Evolutionary conservation across 2,113 vertebrate genomes (phyloP), one percentile per base, ranked within the genome.

Genomic region (Trematomus loennbergii): DNA sequence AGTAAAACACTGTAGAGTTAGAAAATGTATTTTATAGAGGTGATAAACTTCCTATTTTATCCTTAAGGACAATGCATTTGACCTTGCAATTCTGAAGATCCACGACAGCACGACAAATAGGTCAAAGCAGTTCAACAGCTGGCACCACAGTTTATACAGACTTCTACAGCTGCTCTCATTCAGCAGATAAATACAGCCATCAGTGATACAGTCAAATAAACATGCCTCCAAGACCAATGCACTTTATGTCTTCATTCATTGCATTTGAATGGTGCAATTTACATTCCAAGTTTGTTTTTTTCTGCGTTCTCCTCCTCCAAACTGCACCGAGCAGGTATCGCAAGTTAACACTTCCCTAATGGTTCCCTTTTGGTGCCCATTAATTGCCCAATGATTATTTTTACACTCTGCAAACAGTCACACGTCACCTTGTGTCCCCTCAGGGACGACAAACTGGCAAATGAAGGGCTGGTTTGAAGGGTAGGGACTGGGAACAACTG

Each of bases 281-380:
- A 77, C 84, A 84, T 90, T 85, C 75, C n/a, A 78, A 63, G 75
- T 86, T 85, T 86, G 89, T 88, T 87, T 80, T 72, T 76, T 60
- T 65, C 46, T 1, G 7, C 17, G 53, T 43, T 59, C 54, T 65
- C 73, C 81, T 33, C 74, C 87, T 61, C 60, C 9, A 3, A 50
- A 1, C 49, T 46, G 67, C 78, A 59, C 64, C 58, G 53, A 45
- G 63, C 40, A 68, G 78, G 78, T 81, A 73, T 76, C 61, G 36
- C 72, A 60, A 85, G 86, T 82, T 92, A 66, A 84, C 91, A 84
- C 87, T 63, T 91, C 49, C 13, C 76, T 93, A 94, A 94, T 87
- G 74, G 88, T 69, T 85, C 64, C 95, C 94, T 93, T 95, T 94
- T 94, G 94, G 92, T 87, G 73, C n/a, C 72, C 50, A 81, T 87